Percentiles rank a stretch among this genome's conserved stretches.
These are phyloP conservation scores for Pocota personata DNA, from an alignment of 2,888 invertebrate species.

Conservation along the genomic window DNA sequence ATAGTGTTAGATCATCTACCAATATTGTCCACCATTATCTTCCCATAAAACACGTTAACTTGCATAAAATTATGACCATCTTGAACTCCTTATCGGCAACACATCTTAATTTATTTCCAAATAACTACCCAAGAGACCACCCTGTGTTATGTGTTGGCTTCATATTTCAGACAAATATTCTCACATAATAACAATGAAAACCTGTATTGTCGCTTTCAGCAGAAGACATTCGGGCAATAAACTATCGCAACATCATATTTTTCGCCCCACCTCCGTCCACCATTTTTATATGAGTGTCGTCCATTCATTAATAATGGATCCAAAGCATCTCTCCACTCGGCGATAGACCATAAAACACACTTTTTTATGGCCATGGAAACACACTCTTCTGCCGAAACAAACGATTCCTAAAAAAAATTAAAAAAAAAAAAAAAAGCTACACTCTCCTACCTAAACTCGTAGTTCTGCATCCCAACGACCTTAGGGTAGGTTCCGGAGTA, in stretches of 20 bases:
- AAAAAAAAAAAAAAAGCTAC: not conserved
- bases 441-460: not conserved
- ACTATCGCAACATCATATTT: slow-evolving; percentile 62
- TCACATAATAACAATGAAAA: slow-evolving; percentile 62
- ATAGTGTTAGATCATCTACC: not conserved
- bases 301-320: slow-evolving; percentile 46
- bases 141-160: slow-evolving; percentile 2
- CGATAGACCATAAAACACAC: slow-evolving; percentile 48
- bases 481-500: slow-evolving; percentile 14
- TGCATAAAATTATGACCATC: slow-evolving; percentile 24
- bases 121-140: slow-evolving; percentile 36
- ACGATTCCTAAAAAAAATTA: not conserved
- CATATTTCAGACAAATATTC: slow-evolving; percentile 50
- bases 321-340: slow-evolving; percentile 15
- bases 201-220: slow-evolving; percentile 58
- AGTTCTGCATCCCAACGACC: not conserved
- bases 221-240: slow-evolving; percentile 40
- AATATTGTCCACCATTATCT: not conserved
- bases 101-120: slow-evolving; percentile 62
- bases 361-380: slow-evolving; percentile 52
- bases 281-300: not conserved
- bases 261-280: slow-evolving; percentile 22
- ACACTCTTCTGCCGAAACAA: slow-evolving; percentile 56
- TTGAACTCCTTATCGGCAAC: slow-evolving; percentile 26
- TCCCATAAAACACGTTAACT: not conserved